phyloP scores from a whole-genome alignment of 2,888 invertebrate genomes.

The Aromia moschata region DNA sequence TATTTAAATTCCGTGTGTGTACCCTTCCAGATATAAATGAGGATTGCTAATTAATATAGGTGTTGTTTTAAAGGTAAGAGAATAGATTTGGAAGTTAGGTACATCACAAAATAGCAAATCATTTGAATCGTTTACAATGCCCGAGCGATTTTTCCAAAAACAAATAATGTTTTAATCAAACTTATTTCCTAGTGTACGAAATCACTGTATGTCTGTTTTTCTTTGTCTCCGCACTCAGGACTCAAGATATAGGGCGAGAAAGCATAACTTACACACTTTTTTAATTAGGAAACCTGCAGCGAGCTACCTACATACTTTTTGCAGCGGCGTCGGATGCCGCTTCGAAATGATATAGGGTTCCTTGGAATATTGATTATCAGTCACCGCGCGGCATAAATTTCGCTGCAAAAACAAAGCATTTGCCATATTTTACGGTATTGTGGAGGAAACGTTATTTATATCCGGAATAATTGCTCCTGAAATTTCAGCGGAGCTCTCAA shows the following conservation, averaged over 20 bases:
- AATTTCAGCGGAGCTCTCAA: conserved; percentile 25
- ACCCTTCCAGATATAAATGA: too few relatives aligned
- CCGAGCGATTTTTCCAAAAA: too few relatives aligned
- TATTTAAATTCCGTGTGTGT: too few relatives aligned
- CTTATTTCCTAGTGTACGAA: too few relatives aligned
- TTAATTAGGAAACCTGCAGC: conserved; percentile 13
- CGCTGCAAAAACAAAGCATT: conserved; percentile 1
- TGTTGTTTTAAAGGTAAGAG: too few relatives aligned
- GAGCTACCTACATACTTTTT: conserved; percentile 4
- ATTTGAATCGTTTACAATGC: too few relatives aligned
- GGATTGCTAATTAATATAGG: too few relatives aligned
- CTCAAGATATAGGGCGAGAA: conserved; percentile 1
- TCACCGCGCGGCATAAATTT: conserved; percentile 4
- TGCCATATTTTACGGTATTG: conserved; percentile 20
- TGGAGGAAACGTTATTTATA: conserved; percentile 27
- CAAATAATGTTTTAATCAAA: too few relatives aligned
- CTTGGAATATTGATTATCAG: conserved; percentile 12
- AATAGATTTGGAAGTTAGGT: too few relatives aligned
- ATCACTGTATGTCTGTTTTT: too few relatives aligned
- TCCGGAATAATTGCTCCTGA: conserved; percentile 32
- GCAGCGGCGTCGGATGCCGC: not conserved
- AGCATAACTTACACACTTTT: conserved; percentile 16
- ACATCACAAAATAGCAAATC: too few relatives aligned
- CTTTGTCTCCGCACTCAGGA: too few relatives aligned
- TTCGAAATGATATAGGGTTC: conserved; percentile 7